These are phyloP conservation scores for Prunella himalayana DNA, from an alignment of 2,113 vertebrate species.

Conservation along the genomic window DNA sequence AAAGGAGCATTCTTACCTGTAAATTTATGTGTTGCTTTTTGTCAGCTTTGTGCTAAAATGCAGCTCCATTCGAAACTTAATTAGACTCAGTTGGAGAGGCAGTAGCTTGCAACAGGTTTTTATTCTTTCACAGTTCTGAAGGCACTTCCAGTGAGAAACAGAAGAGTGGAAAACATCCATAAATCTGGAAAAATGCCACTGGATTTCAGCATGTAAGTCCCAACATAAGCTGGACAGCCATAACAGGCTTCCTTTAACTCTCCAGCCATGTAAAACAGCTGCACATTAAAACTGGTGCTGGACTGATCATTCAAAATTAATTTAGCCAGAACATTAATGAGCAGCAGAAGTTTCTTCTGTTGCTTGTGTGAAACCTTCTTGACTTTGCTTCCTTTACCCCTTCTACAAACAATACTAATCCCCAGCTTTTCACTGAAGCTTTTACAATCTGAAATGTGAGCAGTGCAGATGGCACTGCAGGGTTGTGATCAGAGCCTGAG, in stretches of 20 bases:
- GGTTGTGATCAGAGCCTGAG: not conserved
- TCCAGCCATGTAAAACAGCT: not conserved
- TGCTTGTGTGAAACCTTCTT: not conserved
- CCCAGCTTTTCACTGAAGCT: not conserved
- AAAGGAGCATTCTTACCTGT: not conserved
- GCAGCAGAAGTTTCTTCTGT: not conserved
- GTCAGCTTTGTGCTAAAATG: not conserved
- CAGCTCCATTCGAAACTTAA: not conserved
- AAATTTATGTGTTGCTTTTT: not conserved
- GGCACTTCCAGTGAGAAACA: constrained; percentile 20
- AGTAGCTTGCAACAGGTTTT: constrained; percentile 21
- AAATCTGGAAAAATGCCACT: not conserved
- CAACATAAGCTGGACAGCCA: not conserved
- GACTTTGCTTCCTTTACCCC: not conserved
- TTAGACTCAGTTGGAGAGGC: constrained; percentile 3
- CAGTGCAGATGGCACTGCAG: not conserved
- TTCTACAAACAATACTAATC: not conserved
- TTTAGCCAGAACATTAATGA: not conserved
- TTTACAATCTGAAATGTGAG: not conserved
- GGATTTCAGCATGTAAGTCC: not conserved
- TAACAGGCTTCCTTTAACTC: not conserved
- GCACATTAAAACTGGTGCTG: not conserved
- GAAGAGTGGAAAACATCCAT: not conserved
- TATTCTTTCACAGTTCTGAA: constrained; percentile 31
- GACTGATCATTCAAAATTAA: not conserved